phyloP scores from a whole-genome alignment of 2,888 invertebrate species.

The Antheraea yamamai region DNA sequence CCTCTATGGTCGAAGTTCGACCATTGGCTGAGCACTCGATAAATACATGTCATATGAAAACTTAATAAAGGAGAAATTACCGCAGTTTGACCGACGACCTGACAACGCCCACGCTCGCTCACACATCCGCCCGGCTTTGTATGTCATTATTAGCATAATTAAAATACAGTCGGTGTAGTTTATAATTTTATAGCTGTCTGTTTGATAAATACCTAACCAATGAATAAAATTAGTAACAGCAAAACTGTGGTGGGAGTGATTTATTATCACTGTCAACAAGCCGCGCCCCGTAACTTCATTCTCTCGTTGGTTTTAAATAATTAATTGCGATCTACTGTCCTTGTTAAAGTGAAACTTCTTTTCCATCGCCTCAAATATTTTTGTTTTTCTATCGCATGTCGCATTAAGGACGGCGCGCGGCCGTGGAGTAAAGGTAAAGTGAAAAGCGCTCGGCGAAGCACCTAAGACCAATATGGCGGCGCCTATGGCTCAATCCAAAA shows the following conservation, averaged over 20 bases:
- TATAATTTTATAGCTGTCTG: slow-evolving; percentile 6
- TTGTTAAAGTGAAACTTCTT: no score
- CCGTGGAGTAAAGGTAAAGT: no score
- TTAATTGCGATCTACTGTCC: no score
- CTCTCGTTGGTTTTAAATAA: no score
- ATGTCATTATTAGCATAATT: slow-evolving; percentile 10
- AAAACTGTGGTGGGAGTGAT: neutral
- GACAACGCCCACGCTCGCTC: slow-evolving; percentile 12
- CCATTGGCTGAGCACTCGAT: neutral
- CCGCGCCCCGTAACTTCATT: no score
- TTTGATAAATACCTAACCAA: slow-evolving; percentile 18
- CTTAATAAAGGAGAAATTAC: neutral
- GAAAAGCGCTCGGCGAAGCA: no score
- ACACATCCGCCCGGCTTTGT: slow-evolving; percentile 14
- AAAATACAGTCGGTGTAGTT: slow-evolving; percentile 2
- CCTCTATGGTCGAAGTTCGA: no score
- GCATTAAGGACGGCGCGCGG: no score
- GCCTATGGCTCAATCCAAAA: no score
- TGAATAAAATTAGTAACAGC: slow-evolving; percentile 11
- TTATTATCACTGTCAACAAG: neutral
- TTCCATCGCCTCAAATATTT: no score
- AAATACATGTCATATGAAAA: neutral
- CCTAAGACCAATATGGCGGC: no score
- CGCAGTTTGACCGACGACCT: slow-evolving; percentile 13
- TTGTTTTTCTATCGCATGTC: no score